A percentile compares a stretch with the other conserved stretches of the same genome.
phyloP scores from a whole-genome alignment of 2,797 vertebrate genomes.

The Phataginus tricuspis region DNA sequence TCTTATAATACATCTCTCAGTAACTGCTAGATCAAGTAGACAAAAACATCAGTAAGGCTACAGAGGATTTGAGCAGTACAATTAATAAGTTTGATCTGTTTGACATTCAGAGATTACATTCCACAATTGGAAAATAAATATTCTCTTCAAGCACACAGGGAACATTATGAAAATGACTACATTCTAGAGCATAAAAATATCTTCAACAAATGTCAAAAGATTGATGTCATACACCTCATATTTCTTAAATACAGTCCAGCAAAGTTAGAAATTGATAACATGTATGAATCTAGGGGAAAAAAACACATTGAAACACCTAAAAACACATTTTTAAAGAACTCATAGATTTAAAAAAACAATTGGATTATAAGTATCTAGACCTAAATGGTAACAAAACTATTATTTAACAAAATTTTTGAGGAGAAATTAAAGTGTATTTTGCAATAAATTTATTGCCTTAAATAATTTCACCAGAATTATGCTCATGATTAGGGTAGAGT shows the following conservation, averaged over 20 bases:
- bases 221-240: background rate
- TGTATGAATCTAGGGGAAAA: background rate
- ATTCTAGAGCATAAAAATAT: background rate
- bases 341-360: background rate
- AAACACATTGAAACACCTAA: background rate
- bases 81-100: conserved; percentile 3
- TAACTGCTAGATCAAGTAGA: background rate
- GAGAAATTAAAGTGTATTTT: background rate
- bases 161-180: background rate
- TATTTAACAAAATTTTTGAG: background rate
- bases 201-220: background rate
- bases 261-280: background rate
- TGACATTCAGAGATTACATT: background rate
- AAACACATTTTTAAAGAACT: background rate
- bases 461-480: background rate
- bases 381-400: background rate
- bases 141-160: background rate
- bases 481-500: background rate
- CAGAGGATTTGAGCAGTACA: background rate
- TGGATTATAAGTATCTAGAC: background rate
- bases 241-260: background rate
- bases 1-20: background rate
- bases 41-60: background rate
- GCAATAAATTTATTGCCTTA: background rate
- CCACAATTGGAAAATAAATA: background rate